Conservation (phyloP, 2,113 vertebrate species). For the Nothocercus nigrocapillus region DNA sequence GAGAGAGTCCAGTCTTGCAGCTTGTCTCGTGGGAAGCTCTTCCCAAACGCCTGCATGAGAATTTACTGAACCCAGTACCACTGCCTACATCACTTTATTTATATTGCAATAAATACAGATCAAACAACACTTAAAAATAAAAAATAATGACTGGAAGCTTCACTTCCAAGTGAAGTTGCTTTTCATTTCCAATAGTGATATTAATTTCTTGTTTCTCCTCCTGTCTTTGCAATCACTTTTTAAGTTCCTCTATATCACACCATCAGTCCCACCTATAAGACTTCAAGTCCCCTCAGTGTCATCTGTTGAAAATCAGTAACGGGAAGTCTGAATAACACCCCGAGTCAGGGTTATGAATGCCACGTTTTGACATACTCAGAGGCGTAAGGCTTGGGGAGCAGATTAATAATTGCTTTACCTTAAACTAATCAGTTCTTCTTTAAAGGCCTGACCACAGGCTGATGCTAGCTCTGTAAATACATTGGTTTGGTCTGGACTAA, state of each 20-base stretch:
- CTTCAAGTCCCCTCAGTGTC: conserved; percentile 53
- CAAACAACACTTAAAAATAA: conserved; percentile 42
- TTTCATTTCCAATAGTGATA: not conserved
- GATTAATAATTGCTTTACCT: conserved; percentile 64
- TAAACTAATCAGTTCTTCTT: conserved; percentile 46
- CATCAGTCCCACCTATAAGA: not conserved
- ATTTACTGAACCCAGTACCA: not conserved
- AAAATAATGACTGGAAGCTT: conserved; percentile 11
- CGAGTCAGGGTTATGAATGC: conserved; percentile 47
- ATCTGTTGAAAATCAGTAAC: conserved; percentile 64
- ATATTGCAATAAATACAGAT: conserved; percentile 52
- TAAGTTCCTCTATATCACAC: conserved; percentile 37
- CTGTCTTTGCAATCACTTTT: conserved; percentile 40
- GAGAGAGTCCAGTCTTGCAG: not conserved
- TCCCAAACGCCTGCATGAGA: not conserved
- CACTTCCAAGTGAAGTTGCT: not conserved
- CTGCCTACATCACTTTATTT: not conserved
- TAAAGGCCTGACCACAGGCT: not conserved
- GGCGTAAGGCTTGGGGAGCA: not conserved
- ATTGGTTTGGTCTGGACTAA: conserved; percentile 49
- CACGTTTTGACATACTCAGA: conserved; percentile 17
- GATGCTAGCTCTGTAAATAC: conserved; percentile 49
- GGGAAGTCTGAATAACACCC: conserved; percentile 64
- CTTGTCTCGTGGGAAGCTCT: not conserved
- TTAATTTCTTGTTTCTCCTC: conserved; percentile 45